phyloP scores from a whole-genome alignment of 2,113 vertebrate species.

The Poecile atricapillus region DNA sequence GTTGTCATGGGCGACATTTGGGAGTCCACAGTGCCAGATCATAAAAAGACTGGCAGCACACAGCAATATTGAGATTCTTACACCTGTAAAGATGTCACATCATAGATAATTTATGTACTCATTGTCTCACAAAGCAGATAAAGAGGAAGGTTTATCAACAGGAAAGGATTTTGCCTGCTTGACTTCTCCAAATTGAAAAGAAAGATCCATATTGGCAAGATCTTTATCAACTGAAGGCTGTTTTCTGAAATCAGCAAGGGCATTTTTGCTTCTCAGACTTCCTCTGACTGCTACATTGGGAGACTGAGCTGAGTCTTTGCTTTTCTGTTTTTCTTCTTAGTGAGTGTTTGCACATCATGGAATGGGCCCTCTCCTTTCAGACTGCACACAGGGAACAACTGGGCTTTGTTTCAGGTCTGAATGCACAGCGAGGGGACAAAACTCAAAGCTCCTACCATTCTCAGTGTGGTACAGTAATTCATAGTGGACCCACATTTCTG shows the following conservation, averaged over 20 bases:
- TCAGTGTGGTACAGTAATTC: background rate
- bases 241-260: background rate
- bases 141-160: background rate
- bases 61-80: background rate
- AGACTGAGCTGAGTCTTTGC: background rate
- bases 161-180: background rate
- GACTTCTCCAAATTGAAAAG: background rate
- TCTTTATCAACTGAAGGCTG: background rate
- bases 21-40: background rate
- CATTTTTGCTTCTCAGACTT: background rate
- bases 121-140: background rate
- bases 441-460: background rate
- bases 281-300: background rate
- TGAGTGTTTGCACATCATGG: background rate
- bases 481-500: background rate
- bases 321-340: background rate
- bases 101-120: background rate
- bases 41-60: background rate
- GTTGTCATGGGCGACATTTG: background rate
- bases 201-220: background rate
- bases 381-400: accelerated
- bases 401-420: background rate
- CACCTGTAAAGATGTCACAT: conserved; percentile 26
- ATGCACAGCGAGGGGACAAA: background rate
- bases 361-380: background rate